Evolutionary conservation across 53 echinoderm and acorn worm genomes (phyloP).

Genomic region (Paracentrotus lividus): DNA sequence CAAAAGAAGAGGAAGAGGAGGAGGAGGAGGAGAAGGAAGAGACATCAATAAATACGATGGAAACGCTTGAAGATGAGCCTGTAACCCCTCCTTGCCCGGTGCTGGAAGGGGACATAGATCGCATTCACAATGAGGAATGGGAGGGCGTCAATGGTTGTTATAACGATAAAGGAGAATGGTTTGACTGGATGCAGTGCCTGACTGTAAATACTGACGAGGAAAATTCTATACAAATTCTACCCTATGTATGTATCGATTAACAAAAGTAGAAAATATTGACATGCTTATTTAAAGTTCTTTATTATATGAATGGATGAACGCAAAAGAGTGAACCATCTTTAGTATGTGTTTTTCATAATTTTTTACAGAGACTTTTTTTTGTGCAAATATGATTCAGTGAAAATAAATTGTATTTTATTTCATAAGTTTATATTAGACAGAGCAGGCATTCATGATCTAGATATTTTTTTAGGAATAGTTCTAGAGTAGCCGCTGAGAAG

Average conservation of each 20-base stretch:
- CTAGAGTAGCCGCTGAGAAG: not conserved
- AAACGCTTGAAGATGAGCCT: slow-evolving; percentile 67
- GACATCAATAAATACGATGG: not conserved
- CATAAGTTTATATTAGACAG: slow-evolving; percentile 1
- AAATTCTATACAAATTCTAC: slow-evolving; percentile 94
- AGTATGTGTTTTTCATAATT: not conserved
- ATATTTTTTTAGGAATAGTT: not conserved
- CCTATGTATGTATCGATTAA: slow-evolving; percentile 93
- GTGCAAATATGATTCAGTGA: slow-evolving; percentile 36
- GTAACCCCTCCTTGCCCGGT: slow-evolving; percentile 64
- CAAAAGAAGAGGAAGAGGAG: slow-evolving; percentile 5
- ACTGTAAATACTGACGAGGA: slow-evolving; percentile 75
- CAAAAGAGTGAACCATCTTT: slow-evolving; percentile 10
- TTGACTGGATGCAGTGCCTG: slow-evolving; percentile 86
- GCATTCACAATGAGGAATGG: slow-evolving; percentile 86
- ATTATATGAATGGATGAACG: slow-evolving; percentile 10
- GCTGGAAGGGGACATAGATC: slow-evolving; percentile 77
- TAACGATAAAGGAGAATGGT: slow-evolving; percentile 80
- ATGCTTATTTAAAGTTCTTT: slow-evolving; percentile 42
- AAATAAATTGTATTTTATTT: slow-evolving; percentile 13
- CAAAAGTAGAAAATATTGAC: not conserved
- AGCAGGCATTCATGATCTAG: not conserved
- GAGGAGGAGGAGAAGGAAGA: slow-evolving; percentile 15
- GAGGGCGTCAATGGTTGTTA: slow-evolving; percentile 95
- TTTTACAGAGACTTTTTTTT: not conserved